phyloP scores from a whole-genome alignment of 2,113 vertebrate species.

The Spea bombifrons region DNA sequence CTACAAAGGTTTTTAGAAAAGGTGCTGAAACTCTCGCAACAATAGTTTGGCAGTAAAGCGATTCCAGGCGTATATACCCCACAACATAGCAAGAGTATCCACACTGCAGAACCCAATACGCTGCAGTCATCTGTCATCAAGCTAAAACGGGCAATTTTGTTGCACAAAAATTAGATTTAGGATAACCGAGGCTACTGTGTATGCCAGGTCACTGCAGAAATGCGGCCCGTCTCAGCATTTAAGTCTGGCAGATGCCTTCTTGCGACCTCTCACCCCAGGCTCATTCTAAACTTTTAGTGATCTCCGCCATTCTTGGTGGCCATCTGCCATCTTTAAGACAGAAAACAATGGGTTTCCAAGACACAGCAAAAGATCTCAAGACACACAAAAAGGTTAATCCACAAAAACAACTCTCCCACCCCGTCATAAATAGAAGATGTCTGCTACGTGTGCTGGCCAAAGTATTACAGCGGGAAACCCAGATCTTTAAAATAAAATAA shows the following conservation, averaged over 20 bases:
- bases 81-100: too few relatives aligned
- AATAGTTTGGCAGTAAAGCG: too few relatives aligned
- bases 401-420: background rate
- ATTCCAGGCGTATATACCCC: too few relatives aligned
- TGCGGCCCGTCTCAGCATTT: slow-evolving; percentile 66
- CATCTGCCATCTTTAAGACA: slow-evolving; percentile 79
- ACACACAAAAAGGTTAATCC: background rate
- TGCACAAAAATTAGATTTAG: slow-evolving; percentile 10
- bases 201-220: slow-evolving; percentile 63
- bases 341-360: slow-evolving; percentile 40
- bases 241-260: slow-evolving; percentile 80
- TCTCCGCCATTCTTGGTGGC: slow-evolving; percentile 73
- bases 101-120: too few relatives aligned
- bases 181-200: background rate
- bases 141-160: background rate
- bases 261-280: slow-evolving; percentile 82
- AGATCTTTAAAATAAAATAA: too few relatives aligned
- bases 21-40: too few relatives aligned
- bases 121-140: too few relatives aligned
- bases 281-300: slow-evolving; percentile 72
- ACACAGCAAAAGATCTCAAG: background rate
- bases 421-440: too few relatives aligned
- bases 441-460: too few relatives aligned
- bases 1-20: too few relatives aligned
- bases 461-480: too few relatives aligned